Conservation (phyloP, 2,888 invertebrate species). For the Ariolimax columbianus region DNA sequence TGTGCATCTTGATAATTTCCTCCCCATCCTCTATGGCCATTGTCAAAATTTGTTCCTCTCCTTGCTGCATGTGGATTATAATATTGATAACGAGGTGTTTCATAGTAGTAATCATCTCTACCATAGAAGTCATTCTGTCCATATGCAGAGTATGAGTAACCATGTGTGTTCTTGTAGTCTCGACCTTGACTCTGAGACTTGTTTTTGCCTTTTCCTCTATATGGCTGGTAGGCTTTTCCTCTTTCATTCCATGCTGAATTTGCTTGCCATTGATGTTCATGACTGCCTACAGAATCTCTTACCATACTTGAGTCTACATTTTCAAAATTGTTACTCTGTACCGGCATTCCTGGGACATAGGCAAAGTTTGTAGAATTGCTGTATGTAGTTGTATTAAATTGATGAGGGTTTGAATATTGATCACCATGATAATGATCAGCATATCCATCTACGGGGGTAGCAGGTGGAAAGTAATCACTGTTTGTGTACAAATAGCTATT, state of each 20-base stretch:
- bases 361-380: neutral
- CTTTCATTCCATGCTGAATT: neutral
- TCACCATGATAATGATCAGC: neutral
- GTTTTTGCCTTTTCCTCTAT: constrained; percentile 24
- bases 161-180: neutral
- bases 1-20: neutral
- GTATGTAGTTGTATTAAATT: neutral
- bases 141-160: neutral
- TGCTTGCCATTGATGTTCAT: constrained; percentile 8
- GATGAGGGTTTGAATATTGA: neutral
- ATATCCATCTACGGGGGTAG: constrained; percentile 13
- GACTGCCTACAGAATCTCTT: neutral
- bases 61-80: neutral
- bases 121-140: constrained; percentile 18
- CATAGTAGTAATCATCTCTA: constrained; percentile 27
- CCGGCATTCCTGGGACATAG: constrained; percentile 39
- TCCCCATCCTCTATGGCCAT: neutral
- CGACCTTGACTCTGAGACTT: constrained; percentile 8
- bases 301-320: neutral
- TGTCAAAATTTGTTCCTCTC: neutral
- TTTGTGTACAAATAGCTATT: neutral
- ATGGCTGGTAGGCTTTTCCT: constrained; percentile 1
- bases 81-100: constrained; percentile 2
- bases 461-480: constrained; percentile 21
- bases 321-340: constrained; percentile 28